Evolutionary conservation across 2,113 vertebrate genomes (phyloP), one percentile per base, ranked within the genome.

Genomic region (Sebastes fasciatus): DNA sequence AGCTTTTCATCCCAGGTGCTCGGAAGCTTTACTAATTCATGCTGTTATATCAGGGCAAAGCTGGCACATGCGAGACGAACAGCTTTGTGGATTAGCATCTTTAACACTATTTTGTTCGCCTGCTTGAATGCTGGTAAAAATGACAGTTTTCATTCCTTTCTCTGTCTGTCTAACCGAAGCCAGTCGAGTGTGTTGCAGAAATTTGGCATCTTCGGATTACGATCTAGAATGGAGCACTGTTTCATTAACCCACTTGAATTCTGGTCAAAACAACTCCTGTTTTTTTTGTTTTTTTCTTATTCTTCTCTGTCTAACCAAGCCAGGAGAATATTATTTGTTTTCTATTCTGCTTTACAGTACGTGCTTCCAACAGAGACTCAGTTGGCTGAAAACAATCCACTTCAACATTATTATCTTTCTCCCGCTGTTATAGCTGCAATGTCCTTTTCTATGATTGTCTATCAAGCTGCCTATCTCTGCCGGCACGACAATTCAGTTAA

Each of bases 381-480:
- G 85, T 86, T 77, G 88, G 90, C 84, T 88, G 90, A 90, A 91
- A 91, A 91, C 86, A 86, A 86, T 89, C 83, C 89, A 91, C 89
- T 92, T 86, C 84, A 89, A 85, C 85, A 80, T 93, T 88, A 92
- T 92, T 92, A 93, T 89, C 91, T 89, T 90, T 71, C 91, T 63
- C 89, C 90, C 16, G 79, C 91, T 89, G 90, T 78, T 90, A 84
- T 49, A 92, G 89, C 89, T 63, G 83, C 91, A 92, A 84, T 91
- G 92, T 88, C 89, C 80, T 90, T 83, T 84, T 83, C 87, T 82
- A 83, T 89, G 87, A 91, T 88, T 88, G 90, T 89, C 87, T 91
- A 92, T 92, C 89, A 87, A 70, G 81, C 88, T 21, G 90, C 86
- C 89, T 82, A 80, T 91, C 89, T 91, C 89, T 83, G 87, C 84